Percentiles rank a stretch among this genome's conserved stretches.
These are phyloP conservation scores for Eilema caniola DNA, from an alignment of 2,888 invertebrate species.

Conservation along the genomic window DNA sequence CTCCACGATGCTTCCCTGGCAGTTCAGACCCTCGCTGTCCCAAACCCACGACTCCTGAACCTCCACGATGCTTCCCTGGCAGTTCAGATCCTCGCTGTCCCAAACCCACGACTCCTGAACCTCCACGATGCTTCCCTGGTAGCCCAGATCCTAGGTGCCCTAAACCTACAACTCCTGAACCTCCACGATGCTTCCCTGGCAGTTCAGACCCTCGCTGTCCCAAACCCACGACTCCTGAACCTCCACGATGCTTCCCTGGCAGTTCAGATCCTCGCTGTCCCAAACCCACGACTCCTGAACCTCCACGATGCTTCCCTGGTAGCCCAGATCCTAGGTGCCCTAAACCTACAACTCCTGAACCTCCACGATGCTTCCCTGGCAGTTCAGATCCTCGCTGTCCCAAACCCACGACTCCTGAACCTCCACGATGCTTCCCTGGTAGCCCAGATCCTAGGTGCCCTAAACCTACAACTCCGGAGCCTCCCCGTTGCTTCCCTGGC, in stretches of 20 bases:
- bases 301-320: conserved; percentile 63
- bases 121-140: conserved; percentile 46
- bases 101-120: conserved; percentile 42
- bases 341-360: conserved; percentile 49
- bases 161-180: conserved; percentile 46
- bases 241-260: conserved; percentile 59
- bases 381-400: conserved; percentile 57
- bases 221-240: conserved; percentile 57
- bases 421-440: conserved; percentile 46
- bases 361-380: conserved; percentile 47
- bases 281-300: conserved; percentile 45
- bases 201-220: conserved; percentile 67
- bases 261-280: conserved; percentile 68
- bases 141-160: conserved; percentile 49
- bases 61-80: conserved; percentile 48
- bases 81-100: conserved; percentile 58
- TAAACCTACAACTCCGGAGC: conserved; percentile 49
- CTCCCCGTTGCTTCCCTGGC: conserved; percentile 57
- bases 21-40: conserved; percentile 56
- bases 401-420: conserved; percentile 41
- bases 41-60: conserved; percentile 52
- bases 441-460: conserved; percentile 48
- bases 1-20: conserved; percentile 56
- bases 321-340: conserved; percentile 60
- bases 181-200: conserved; percentile 59